Evolutionary conservation across 2,113 vertebrate genomes (phyloP).

Genomic region (Bos indicus): DNA sequence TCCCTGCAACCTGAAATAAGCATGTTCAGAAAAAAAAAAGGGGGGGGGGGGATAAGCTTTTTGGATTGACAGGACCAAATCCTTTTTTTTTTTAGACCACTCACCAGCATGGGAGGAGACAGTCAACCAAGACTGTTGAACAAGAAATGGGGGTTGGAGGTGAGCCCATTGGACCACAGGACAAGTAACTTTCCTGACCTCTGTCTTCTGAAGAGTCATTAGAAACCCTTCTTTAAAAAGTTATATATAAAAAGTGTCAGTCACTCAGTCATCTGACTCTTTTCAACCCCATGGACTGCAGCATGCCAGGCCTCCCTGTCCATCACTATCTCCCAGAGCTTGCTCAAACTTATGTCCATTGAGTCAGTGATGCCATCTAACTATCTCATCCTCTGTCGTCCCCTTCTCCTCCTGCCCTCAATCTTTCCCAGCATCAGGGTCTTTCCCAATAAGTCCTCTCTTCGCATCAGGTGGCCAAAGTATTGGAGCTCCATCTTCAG

Average conservation of each 20-base stretch:
- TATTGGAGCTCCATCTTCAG: neutral
- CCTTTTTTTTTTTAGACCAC: neutral
- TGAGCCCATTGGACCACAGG: fast-evolving
- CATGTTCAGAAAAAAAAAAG: too few relatives aligned
- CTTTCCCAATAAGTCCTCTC: neutral
- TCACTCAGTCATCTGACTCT: neutral
- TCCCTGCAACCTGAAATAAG: neutral
- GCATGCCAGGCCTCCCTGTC: neutral
- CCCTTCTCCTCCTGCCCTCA: neutral
- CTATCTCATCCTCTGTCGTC: neutral
- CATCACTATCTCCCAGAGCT: fast-evolving
- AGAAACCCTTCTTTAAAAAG: neutral
- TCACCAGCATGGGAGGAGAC: neutral
- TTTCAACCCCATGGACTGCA: neutral
- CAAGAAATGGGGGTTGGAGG: fast-evolving
- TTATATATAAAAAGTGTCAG: neutral
- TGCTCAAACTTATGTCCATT: neutral
- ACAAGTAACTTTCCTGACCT: neutral
- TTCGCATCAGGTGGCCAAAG: neutral
- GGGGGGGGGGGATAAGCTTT: fast-evolving
- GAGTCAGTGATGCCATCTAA: neutral
- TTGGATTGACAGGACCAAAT: fast-evolving
- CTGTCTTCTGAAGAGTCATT: too few relatives aligned
- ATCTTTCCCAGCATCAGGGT: neutral
- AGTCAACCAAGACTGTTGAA: fast-evolving